These are phyloP conservation scores for Enteromius unitaeniatus DNA, from an alignment of 2,797 vertebrate genomes.

Conservation along the genomic window DNA sequence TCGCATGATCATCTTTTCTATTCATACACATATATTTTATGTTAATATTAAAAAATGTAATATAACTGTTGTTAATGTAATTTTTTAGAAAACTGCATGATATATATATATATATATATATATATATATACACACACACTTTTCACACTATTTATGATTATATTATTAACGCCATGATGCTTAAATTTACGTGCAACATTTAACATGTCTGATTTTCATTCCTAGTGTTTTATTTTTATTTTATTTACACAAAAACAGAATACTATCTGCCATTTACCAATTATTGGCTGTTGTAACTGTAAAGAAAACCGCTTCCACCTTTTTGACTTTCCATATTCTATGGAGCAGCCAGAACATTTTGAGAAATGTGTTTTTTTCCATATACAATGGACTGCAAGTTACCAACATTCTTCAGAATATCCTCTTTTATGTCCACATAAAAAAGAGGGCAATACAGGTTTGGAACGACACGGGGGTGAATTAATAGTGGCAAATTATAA, in stretches of 20 bases:
- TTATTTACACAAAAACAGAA: background rate
- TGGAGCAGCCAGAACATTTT: background rate
- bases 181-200: background rate
- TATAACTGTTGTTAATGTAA: background rate
- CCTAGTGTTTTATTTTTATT: background rate
- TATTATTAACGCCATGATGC: background rate
- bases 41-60: background rate
- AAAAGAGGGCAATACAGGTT: background rate
- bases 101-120: too few species aligned
- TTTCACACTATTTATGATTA: background rate
- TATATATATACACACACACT: too few species aligned
- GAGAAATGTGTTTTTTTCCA: background rate
- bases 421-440: background rate
- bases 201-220: background rate
- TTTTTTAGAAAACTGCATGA: background rate
- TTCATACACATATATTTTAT: background rate
- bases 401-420: background rate
- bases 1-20: background rate
- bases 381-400: background rate
- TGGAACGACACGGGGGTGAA: background rate
- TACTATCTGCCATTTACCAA: background rate
- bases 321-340: background rate
- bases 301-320: background rate
- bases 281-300: background rate
- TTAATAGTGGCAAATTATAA: background rate